Percentiles rank a stretch among this genome's conserved stretches.
These are phyloP conservation scores for Solenodon paradoxus DNA, from an alignment of 2,113 vertebrate genomes.

Conservation along the genomic window DNA sequence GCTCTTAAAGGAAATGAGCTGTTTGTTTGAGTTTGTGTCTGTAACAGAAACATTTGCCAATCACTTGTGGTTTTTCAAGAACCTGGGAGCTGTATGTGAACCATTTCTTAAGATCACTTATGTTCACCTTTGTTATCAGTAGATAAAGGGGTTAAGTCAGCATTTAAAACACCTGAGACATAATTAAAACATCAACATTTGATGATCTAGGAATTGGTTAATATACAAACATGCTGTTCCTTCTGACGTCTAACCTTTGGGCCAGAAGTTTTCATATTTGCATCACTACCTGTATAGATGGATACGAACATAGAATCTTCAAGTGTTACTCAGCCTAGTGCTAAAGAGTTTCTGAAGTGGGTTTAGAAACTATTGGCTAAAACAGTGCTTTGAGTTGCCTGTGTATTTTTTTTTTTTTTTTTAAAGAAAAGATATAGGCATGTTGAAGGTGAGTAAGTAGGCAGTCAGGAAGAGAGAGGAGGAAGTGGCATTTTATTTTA, in stretches of 20 bases:
- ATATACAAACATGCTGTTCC: background rate
- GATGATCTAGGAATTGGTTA: background rate
- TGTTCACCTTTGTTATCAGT: constrained; percentile 52
- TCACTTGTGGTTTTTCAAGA: constrained; percentile 74
- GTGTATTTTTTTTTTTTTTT: too few species aligned
- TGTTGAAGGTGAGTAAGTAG: too few species aligned
- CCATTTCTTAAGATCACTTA: constrained; percentile 66
- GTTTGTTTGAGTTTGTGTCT: constrained; percentile 56
- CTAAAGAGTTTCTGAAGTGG: background rate
- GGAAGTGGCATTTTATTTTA: too few species aligned
- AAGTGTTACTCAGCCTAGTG: background rate
- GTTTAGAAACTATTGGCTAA: background rate
- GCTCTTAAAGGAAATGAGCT: constrained; percentile 38
- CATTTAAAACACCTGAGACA: constrained; percentile 1
- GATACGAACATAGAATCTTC: background rate
- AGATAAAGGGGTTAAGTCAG: constrained; percentile 1
- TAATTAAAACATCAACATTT: background rate
- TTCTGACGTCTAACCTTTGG: background rate
- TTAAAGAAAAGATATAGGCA: too few species aligned
- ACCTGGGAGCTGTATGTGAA: constrained; percentile 39
- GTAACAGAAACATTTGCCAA: constrained; percentile 64
- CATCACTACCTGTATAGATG: background rate
- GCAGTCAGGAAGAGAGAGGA: too few species aligned
- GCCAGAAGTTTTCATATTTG: background rate
- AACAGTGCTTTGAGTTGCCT: background rate